Evolutionary conservation across 2,888 invertebrate species (phyloP), one percentile per base, ranked within the genome.

Genomic region (Fragum whitleyi): DNA sequence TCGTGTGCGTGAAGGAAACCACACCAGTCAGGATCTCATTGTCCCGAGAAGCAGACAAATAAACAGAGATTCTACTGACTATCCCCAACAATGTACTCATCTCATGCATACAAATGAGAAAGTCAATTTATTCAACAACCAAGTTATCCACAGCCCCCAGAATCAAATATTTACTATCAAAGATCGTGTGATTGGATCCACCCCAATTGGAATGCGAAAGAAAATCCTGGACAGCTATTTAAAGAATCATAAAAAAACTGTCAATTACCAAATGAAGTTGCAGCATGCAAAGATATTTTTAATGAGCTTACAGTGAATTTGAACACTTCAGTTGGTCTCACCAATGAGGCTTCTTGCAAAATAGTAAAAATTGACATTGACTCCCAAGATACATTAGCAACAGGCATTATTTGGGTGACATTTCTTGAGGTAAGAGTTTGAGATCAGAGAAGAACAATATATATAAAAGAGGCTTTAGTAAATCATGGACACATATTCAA

Each of bases 1-100:
- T 67, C 47, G 88, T 47, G 42, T 87, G 6, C 32, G 86, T 47
- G 86, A 86, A 75, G 86, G 81, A 14, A 59, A 82, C 14, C 81
- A 86, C 14, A 83, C 80, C 57, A 39, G 68, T 23, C 47, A 70
- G 21, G 88, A 88, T 61, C 71, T 87, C 2, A 47, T 68, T 16
- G 47, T 61, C 28, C 67, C 87, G 26, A 84, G 81, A 57, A 61
- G 39, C 16, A 28, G 73, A 28, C 26, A 59, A 16, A 68, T 77
- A 39, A 19, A 61, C 36, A 55, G 28, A 62, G 26, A 62, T 39
- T 26, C 36, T 14, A 28, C 16, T 26, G 39, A 74, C 28, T 85
- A 81, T 32, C 81, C 71, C 7, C 77, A 81, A 42, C 7, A 53
- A 19, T 42, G n/a, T 28, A 51, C 36, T 16, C 68, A 68, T 47